Evolutionary conservation across 2,797 vertebrate species (phyloP), one percentile per base, ranked within the genome.

Genomic region (Sebastes iracundus): DNA sequence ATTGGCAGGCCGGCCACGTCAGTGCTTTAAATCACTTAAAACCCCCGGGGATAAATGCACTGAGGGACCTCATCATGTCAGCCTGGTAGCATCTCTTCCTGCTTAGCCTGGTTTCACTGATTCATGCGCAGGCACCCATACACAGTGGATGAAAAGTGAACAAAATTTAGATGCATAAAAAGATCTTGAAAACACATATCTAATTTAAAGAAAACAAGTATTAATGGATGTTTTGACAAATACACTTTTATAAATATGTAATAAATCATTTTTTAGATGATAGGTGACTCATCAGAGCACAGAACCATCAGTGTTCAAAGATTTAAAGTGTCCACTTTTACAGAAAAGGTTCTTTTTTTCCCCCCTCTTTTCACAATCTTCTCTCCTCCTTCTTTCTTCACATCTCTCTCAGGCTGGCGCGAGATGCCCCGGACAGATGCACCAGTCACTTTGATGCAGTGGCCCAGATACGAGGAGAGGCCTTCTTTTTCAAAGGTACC

Each of bases 391-490:
- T 13, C 65, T 67, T 67, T 28, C 22, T 49, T 28, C 38, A 66
- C 65, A 67, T 67, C 61, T 82, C 63, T 56, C 38, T 64, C 52
- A 27, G 52, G 38, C 61, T 96, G 64, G 81, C 94, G 33, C 90
- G 90, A 68, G 98, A 99, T 0, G 87, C 94, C 72, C 98, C 98
- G 5, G 97, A 98, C 95, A 95, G 99, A 91, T 99, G 99, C 88
- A 85, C 80, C 86, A 90, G 92, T 87, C 90, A 92, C 89, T 94
- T 94, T 1, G 98, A 99, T 2, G 99, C 99, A 0, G 98, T 99
- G 92, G 98, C 98, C 84, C 98, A 99, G 95, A 99, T 99, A 93
- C 96, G 98, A 20, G 99, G 99, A 12, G 99, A 99, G 92, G 98
- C 98, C 65, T 99, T 99, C 95, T 99, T 99, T 92, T 94, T 93